A percentile compares a stretch with the other conserved stretches of the same genome.
These are phyloP conservation scores for Chironomus striatipennis DNA, from an alignment of 1,140 invertebrate genomes.

Conservation along the genomic window DNA sequence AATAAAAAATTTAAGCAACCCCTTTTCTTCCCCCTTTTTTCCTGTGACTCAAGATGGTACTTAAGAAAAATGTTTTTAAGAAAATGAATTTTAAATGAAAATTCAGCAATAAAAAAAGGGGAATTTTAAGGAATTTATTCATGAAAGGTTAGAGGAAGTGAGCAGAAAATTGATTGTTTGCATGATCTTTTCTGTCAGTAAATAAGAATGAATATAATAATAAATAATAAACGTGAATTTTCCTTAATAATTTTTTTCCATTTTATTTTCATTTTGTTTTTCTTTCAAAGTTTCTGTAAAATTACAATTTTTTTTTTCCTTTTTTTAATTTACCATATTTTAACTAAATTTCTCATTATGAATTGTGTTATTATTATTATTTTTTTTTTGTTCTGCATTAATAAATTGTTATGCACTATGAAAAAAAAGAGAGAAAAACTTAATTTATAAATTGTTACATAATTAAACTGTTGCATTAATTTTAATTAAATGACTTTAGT, in stretches of 20 bases:
- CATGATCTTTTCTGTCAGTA: neutral
- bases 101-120: neutral
- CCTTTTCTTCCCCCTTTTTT: neutral
- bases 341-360: neutral
- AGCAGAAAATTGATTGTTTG: too few species aligned
- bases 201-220: neutral
- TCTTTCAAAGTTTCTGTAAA: neutral
- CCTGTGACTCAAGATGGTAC: neutral
- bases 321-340: neutral
- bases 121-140: too few species aligned
- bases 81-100: conserved; percentile 23
- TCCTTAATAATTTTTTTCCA: conserved; percentile 6
- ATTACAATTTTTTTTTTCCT: conserved; percentile 10
- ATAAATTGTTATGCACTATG: neutral
- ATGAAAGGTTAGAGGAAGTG: too few species aligned
- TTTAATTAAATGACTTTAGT: neutral
- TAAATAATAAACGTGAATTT: neutral
- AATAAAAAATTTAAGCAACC: neutral
- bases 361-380: too few species aligned
- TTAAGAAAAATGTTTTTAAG: conserved; percentile 1
- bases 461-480: conserved; percentile 6
- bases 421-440: neutral
- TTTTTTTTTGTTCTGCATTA: too few species aligned
- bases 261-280: neutral
- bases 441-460: conserved; percentile 10